These are phyloP conservation scores for Diglossa cyanea DNA, from an alignment of 2,797 vertebrate genomes.

Conservation along the genomic window DNA sequence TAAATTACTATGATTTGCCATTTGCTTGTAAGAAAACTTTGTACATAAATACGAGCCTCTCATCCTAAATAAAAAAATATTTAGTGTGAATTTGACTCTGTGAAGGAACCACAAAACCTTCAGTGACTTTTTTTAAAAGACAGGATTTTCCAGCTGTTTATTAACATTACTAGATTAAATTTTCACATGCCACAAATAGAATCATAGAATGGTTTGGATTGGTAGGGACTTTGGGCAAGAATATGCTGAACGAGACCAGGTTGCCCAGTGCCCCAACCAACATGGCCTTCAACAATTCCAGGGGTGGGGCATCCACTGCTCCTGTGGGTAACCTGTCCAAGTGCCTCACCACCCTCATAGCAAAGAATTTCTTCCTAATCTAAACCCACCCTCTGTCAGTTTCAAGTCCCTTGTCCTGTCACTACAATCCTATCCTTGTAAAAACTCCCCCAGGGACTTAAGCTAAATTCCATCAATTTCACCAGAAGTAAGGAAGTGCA, in stretches of 20 bases:
- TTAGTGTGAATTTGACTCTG: not conserved
- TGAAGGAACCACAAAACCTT: not conserved
- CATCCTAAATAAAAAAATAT: not conserved
- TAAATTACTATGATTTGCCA: not conserved
- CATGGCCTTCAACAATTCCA: not conserved
- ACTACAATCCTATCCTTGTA: not conserved
- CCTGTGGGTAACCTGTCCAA: not conserved
- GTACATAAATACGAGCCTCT: not conserved
- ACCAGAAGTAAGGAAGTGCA: not conserved
- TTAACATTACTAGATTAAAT: not conserved
- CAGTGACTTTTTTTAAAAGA: not conserved
- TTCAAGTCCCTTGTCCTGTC: not conserved
- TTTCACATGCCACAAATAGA: not conserved
- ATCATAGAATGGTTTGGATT: not conserved
- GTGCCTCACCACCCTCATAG: not conserved
- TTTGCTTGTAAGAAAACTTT: not conserved
- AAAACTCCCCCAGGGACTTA: not conserved
- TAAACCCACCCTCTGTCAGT: not conserved
- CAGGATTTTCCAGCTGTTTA: not conserved
- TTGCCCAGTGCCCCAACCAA: not conserved
- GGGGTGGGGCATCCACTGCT: rapidly evolving
- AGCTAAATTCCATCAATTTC: not conserved
- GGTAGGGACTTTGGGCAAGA: not conserved
- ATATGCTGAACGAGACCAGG: not conserved
- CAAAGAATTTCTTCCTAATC: not conserved